A percentile compares a stretch with the other conserved stretches of the same genome.
Evolutionary conservation across 2,888 invertebrate species (phyloP).

Genomic region (Drepanosiphum platanoidis): DNA sequence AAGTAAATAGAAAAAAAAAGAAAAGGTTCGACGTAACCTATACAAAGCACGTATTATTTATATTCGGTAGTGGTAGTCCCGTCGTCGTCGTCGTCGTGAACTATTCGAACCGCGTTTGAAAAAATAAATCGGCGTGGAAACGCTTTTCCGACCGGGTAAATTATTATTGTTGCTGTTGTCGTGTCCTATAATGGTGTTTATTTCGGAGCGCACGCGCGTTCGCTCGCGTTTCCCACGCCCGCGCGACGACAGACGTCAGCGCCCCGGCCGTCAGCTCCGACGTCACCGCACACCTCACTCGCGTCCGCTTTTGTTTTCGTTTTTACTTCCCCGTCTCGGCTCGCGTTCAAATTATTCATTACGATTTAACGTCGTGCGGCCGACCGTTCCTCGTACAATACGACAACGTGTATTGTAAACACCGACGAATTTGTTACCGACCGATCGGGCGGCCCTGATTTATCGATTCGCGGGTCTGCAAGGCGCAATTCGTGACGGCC

Average conservation of each 20-base stretch:
- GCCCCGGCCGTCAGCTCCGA: background rate
- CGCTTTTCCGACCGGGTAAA: conserved; percentile 1
- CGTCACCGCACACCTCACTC: background rate
- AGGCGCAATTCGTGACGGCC: too few species aligned
- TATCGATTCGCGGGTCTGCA: too few species aligned
- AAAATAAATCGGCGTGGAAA: background rate
- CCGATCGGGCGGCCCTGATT: too few species aligned
- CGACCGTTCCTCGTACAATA: too few species aligned
- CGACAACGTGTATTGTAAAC: too few species aligned
- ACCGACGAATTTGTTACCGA: too few species aligned
- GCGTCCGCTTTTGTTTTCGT: background rate
- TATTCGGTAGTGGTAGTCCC: too few species aligned
- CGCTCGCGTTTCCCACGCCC: conserved; percentile 24
- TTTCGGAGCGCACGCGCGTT: conserved; percentile 8
- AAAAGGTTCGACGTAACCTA: background rate
- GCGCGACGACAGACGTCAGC: conserved; percentile 25
- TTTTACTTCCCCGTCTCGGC: background rate
- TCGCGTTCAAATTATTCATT: background rate
- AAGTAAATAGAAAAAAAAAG: background rate
- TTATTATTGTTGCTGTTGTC: background rate
- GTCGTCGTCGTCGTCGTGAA: background rate
- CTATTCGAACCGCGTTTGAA: background rate
- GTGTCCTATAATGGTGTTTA: conserved; percentile 4
- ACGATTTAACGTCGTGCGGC: too few species aligned
- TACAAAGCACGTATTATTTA: background rate